phyloP scores from a whole-genome alignment of 2,797 vertebrate species.

The Fistularia tabacaria region DNA sequence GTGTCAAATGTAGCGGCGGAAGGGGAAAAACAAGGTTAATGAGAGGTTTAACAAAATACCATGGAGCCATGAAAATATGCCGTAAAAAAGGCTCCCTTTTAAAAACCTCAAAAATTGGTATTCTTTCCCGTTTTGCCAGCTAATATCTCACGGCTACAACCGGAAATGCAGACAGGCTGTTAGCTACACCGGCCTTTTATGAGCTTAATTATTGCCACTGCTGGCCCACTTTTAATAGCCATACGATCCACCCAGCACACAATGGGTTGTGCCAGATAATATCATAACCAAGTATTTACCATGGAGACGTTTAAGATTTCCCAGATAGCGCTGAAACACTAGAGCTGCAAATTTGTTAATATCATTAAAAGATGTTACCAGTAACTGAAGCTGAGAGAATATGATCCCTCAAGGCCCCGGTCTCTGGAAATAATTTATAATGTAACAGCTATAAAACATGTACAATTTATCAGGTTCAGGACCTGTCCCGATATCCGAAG shows the following conservation, averaged over 20 bases:
- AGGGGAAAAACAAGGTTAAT: slow-evolving; percentile 65
- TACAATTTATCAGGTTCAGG: slow-evolving; percentile 92
- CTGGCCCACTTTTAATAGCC: slow-evolving; percentile 76
- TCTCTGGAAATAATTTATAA: slow-evolving; percentile 99
- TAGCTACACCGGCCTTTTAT: slow-evolving; percentile 70
- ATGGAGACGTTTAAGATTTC: slow-evolving; percentile 98
- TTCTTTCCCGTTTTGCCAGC: slow-evolving; percentile 59
- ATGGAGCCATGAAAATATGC: slow-evolving; percentile 60
- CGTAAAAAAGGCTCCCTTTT: slow-evolving; percentile 52
- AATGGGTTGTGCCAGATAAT: slow-evolving; percentile 87
- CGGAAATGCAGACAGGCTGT: slow-evolving; percentile 75
- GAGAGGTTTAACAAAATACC: slow-evolving; percentile 65
- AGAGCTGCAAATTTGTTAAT: slow-evolving; percentile 98
- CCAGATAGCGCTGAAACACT: slow-evolving; percentile 96
- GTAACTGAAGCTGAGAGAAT: slow-evolving; percentile 90
- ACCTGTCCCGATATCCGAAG: slow-evolving; percentile 81
- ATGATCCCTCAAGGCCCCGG: slow-evolving; percentile 83
- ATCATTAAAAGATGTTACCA: slow-evolving; percentile 98
- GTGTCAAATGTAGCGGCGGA: slow-evolving; percentile 60
- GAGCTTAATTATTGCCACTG: slow-evolving; percentile 75
- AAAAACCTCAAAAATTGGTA: slow-evolving; percentile 61
- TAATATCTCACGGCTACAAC: slow-evolving; percentile 68
- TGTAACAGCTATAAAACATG: slow-evolving; percentile 97
- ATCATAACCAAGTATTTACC: slow-evolving; percentile 93
- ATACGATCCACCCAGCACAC: slow-evolving; percentile 78